Percentiles rank a stretch among this genome's conserved stretches.
Conservation (phyloP, 2,113 vertebrate species). For the Rattus rattus region DNA sequence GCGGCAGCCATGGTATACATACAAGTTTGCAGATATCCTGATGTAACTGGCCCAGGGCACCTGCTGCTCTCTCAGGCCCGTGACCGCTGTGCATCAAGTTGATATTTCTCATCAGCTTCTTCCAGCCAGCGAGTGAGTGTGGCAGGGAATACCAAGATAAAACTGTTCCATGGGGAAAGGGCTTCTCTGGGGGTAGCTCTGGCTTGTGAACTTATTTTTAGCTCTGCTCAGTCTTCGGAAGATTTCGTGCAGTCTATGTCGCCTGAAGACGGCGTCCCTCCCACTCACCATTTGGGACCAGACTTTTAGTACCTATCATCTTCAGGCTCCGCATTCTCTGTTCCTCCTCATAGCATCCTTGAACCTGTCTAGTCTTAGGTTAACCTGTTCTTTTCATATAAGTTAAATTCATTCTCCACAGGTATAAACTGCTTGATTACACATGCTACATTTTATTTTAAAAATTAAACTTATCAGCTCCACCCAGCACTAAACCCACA, state of each 20-base stretch:
- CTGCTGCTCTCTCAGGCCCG: neutral
- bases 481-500: too few species aligned
- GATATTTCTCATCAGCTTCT: neutral
- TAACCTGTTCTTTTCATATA: constrained; percentile 13
- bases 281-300: neutral
- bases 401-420: neutral
- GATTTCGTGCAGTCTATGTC: neutral
- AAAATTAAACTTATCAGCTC: neutral
- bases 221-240: neutral
- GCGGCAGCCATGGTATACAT: neutral
- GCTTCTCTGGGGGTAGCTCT: neutral
- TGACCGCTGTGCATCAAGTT: neutral
- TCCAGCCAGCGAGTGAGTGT: neutral
- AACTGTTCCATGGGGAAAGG: neutral
- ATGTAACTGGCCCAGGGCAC: neutral
- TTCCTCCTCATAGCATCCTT: neutral
- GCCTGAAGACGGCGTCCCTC: neutral
- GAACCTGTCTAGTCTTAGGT: constrained; percentile 13
- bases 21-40: neutral
- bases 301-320: neutral
- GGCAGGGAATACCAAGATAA: neutral
- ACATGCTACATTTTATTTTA: neutral
- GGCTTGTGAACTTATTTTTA: neutral
- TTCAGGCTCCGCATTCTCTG: constrained; percentile 10
- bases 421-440: neutral